Evolutionary conservation across 2,113 vertebrate genomes (phyloP).

Genomic region (Indicator maculatus): DNA sequence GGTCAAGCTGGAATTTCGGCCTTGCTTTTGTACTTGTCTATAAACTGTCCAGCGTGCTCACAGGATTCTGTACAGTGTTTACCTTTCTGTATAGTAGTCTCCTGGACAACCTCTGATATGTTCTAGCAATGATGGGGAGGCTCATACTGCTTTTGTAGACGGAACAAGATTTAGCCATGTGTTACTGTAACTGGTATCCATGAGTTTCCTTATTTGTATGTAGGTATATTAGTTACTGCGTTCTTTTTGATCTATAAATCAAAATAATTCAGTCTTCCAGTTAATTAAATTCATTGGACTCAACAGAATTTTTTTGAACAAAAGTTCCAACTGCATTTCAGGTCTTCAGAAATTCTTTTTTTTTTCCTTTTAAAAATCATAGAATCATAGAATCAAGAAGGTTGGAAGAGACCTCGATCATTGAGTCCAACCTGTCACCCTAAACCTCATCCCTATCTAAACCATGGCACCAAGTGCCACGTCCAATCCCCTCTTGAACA

Average conservation of each 20-base stretch:
- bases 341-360: background rate
- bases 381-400: too few species aligned
- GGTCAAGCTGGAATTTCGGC: background rate
- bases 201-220: background rate
- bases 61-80: background rate
- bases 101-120: background rate
- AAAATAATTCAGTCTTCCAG: background rate
- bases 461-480: too few species aligned
- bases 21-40: background rate
- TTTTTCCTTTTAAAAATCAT: background rate
- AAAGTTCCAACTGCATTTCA: background rate
- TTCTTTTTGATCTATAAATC: conserved; percentile 1
- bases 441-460: too few species aligned
- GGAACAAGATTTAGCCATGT: background rate
- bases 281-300: background rate
- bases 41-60: background rate
- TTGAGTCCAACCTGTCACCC: too few species aligned
- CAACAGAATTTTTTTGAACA: background rate
- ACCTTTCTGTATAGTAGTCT: background rate
- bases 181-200: background rate
- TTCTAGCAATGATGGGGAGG: background rate
- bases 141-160: background rate
- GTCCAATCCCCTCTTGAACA: too few species aligned
- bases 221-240: background rate
- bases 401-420: too few species aligned